Evolutionary conservation across 2,888 invertebrate genomes (phyloP).

Genomic region (Drosophila rellima): DNA sequence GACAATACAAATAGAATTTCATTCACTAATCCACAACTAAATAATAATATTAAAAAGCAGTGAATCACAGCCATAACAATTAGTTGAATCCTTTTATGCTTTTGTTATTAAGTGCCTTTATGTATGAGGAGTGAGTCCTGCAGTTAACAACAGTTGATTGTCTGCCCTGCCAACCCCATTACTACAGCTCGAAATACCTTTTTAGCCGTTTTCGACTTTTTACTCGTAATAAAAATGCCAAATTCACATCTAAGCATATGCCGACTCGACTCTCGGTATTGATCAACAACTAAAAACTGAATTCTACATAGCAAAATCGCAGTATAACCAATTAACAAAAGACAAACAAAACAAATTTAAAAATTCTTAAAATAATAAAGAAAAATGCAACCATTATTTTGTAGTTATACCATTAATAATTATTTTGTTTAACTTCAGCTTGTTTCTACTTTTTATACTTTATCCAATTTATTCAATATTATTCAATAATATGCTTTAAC

Average conservation of each 20-base stretch:
- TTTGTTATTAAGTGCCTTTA: conserved; percentile 64
- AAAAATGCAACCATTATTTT: conserved; percentile 30
- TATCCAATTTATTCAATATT: conserved; percentile 32
- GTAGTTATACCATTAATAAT: conserved; percentile 55
- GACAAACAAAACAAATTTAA: conserved; percentile 17
- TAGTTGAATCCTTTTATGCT: conserved; percentile 27
- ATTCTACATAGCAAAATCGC: conserved; percentile 78
- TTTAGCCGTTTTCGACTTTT: conserved; percentile 27
- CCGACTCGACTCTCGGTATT: conserved; percentile 26
- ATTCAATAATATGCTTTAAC: conserved; percentile 56
- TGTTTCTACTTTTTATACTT: conserved; percentile 41
- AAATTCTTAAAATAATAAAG: conserved; percentile 3
- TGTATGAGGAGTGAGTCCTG: conserved; percentile 60
- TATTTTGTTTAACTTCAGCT: conserved; percentile 41
- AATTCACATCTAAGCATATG: conserved; percentile 36
- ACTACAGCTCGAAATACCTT: conserved; percentile 23
- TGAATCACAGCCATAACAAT: conserved; percentile 21
- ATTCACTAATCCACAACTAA: conserved; percentile 45
- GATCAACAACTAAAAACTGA: conserved; percentile 47
- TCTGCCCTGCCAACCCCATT: conserved; percentile 29
- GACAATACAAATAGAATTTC: conserved; percentile 70
- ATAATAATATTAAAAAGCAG: conserved; percentile 1
- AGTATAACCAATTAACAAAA: conserved; percentile 25
- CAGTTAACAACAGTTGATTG: conserved; percentile 53
- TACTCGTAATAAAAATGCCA: conserved; percentile 27